These are phyloP conservation scores for Bombus consobrinus DNA, from an alignment of 1,140 invertebrate genomes.

Conservation along the genomic window DNA sequence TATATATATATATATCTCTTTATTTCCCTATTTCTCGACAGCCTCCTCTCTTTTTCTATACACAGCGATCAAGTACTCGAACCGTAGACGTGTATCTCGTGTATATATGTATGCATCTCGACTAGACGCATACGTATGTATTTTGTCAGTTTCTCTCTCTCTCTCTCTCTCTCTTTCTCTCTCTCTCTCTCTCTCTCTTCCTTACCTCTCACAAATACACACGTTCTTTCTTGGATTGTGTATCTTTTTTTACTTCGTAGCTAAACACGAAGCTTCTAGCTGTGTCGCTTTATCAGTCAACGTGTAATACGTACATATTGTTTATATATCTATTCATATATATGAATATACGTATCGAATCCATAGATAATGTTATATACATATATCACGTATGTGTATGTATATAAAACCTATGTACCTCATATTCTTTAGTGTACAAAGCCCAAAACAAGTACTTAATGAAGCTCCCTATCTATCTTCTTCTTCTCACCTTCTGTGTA, in stretches of 20 bases:
- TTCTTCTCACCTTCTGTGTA: conserved; percentile 5
- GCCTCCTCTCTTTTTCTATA: neutral
- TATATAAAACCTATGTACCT: conserved; percentile 36
- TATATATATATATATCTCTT: neutral
- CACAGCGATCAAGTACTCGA: conserved; percentile 16
- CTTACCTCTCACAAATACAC: conserved; percentile 52
- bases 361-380: conserved; percentile 43
- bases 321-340: conserved; percentile 32
- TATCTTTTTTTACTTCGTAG: conserved; percentile 67
- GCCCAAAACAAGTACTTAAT: conserved; percentile 64
- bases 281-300: conserved; percentile 79
- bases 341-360: conserved; percentile 16
- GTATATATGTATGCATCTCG: conserved; percentile 37
- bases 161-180: neutral
- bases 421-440: conserved; percentile 66
- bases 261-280: conserved; percentile 77
- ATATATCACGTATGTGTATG: conserved; percentile 36
- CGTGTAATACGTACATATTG: conserved; percentile 60
- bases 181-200: neutral
- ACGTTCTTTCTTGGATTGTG: conserved; percentile 56
- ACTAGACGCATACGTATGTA: conserved; percentile 35
- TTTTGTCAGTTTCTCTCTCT: conserved; percentile 27
- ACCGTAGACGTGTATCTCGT: conserved; percentile 28
- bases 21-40: neutral
- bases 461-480: conserved; percentile 25